phyloP scores from a whole-genome alignment of 2,797 vertebrate genomes.

The Esox masquinongy region DNA sequence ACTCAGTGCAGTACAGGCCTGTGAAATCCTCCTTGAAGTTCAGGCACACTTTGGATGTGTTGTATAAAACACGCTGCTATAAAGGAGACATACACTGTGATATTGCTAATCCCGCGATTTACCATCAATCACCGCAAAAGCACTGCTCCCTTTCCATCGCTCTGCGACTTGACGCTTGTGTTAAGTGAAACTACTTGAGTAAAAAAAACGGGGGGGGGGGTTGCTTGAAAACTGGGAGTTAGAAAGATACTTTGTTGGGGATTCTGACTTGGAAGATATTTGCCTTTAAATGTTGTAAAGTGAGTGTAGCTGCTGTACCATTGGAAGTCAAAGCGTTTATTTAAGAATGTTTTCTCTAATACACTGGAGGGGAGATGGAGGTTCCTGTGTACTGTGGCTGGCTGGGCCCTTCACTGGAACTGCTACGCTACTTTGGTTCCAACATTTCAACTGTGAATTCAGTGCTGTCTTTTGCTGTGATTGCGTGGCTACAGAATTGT shows the following conservation, averaged over 20 bases:
- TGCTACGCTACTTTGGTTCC: neutral
- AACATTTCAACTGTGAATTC: neutral
- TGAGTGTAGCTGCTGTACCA: conserved; percentile 2
- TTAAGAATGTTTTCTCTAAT: conserved; percentile 1
- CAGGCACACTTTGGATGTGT: conserved; percentile 13
- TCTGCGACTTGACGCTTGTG: neutral
- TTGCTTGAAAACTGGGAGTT: conserved; percentile 1
- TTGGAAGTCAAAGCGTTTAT: neutral
- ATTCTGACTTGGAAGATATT: conserved; percentile 12
- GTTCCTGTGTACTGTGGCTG: neutral
- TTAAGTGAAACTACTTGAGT: conserved; percentile 7
- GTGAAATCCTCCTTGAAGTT: conserved; percentile 16
- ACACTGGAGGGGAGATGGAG: neutral
- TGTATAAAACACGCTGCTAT: conserved; percentile 7
- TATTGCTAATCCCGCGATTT: conserved; percentile 26
- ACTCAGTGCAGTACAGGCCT: neutral
- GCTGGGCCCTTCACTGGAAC: neutral
- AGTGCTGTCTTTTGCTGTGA: neutral
- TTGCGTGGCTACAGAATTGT: neutral
- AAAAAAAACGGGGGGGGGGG: neutral
- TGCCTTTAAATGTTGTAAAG: conserved; percentile 3
- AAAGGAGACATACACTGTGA: conserved; percentile 22
- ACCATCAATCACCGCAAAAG: conserved; percentile 15
- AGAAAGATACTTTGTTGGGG: conserved; percentile 1
- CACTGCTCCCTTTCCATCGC: neutral